Base-by-base conservation (phyloP, 1,140 invertebrate species). In the Hesperophylax magnus region DNA sequence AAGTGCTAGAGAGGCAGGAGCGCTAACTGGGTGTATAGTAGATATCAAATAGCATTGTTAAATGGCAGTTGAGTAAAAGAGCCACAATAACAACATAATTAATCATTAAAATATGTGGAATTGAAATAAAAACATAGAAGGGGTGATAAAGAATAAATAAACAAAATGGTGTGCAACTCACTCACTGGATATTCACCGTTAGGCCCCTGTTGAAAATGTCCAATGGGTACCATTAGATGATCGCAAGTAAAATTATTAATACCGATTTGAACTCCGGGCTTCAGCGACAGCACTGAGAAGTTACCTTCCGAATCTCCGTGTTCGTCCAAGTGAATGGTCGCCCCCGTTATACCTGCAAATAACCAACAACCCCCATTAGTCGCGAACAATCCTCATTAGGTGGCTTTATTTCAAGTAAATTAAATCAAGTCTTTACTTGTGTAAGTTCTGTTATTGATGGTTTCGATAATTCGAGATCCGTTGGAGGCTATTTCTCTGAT, bases 271-370 rank as follows among this genome's bases (percentile, higher is more conserved):
- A 85, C 86, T 53, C 86, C 83, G 58, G 91, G 88, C 85, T 95
- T 94, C 85, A 94, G 92, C 0, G 97, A 95, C 22, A 99, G 89
- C 47, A 99, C 94, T 0, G 98, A 98, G 88, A 98, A 99, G 87
- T 99, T 99, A 2, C 98, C 98, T 87, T 98, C 97, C 0, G 98
- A 98, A 86, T 99, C 97, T 18, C 98, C 98, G 85, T 96, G 94
- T 82, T 95, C 91, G 89, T 99, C 97, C 67, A 99, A 93, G 83
- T 96, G 94, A 75, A 98, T 98, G 52, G 93, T 94, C 84, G 96
- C 94, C 8, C 98, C 98, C 53, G 97, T 96, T 56, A 99, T 94
- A 93, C 97, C 97, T 99, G 84, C 9, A 82, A 81, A 22, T 18
- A 47, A 47, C 9, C 39, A 47, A 47, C 39, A 34, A 4, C 8